A percentile compares a stretch with the other conserved stretches of the same genome.
These are phyloP conservation scores for Harpalus rubripes DNA, from an alignment of 2,888 invertebrate genomes.

Conservation along the genomic window DNA sequence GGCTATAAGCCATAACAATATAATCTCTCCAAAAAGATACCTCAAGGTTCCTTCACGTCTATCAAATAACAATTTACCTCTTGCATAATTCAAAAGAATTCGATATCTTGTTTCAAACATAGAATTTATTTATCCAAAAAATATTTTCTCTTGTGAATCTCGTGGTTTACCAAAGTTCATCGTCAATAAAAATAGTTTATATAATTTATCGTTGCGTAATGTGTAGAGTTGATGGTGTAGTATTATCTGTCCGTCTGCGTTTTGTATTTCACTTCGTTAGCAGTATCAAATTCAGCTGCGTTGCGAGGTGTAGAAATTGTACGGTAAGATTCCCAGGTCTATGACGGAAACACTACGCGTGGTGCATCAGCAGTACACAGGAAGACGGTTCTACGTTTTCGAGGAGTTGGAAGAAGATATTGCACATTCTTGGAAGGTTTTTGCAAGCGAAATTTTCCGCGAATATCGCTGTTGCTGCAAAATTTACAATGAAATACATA, in stretches of 20 bases:
- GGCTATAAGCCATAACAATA: not conserved
- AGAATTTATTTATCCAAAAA: slow-evolving; percentile 34
- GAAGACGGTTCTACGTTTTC: slow-evolving; percentile 8
- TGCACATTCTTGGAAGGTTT: slow-evolving; percentile 18
- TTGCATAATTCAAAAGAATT: slow-evolving; percentile 23
- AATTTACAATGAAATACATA: not conserved
- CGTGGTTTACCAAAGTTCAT: slow-evolving; percentile 40
- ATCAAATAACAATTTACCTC: not conserved
- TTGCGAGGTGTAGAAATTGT: not conserved
- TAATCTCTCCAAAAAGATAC: slow-evolving; percentile 1
- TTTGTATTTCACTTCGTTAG: slow-evolving; percentile 35
- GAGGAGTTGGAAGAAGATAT: not conserved
- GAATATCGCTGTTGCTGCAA: not conserved
- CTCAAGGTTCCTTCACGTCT: not conserved
- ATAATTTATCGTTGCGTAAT: slow-evolving; percentile 26
- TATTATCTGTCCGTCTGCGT: slow-evolving; percentile 20
- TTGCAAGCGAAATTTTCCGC: not conserved
- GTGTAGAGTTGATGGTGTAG: slow-evolving; percentile 16
- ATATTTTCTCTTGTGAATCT: slow-evolving; percentile 5
- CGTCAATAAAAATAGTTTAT: slow-evolving; percentile 31
- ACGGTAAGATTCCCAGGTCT: not conserved
- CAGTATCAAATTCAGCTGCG: slow-evolving; percentile 32
- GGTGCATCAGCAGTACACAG: slow-evolving; percentile 9
- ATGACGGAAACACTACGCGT: slow-evolving; percentile 17
- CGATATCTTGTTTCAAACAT: slow-evolving; percentile 13